Percentiles rank a stretch among this genome's conserved stretches.
Conservation (phyloP, 1,140 invertebrate species). For the Nasonia giraulti region DNA sequence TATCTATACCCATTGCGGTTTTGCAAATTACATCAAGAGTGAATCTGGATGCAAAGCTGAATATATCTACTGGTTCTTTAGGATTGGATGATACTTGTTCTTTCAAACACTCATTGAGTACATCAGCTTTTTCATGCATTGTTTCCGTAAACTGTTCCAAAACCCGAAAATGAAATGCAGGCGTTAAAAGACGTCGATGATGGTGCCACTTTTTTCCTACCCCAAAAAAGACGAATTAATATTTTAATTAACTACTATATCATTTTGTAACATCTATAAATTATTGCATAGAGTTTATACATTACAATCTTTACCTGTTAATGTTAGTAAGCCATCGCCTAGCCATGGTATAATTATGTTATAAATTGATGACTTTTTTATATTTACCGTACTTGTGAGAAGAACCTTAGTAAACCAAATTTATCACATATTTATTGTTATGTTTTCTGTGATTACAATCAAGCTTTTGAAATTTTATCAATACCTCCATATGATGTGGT, state of each 20-base stretch:
- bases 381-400: neutral
- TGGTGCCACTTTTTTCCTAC: conserved; percentile 84
- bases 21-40: conserved; percentile 89
- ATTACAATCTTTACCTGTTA: conserved; percentile 4
- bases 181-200: conserved; percentile 87
- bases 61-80: conserved; percentile 77
- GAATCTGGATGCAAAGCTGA: conserved; percentile 79
- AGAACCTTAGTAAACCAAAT: neutral
- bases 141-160: conserved; percentile 85
- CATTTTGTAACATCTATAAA: neutral
- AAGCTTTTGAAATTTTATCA: no score
- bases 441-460: neutral
- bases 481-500: conserved; percentile 61
- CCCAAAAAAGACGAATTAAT: no score
- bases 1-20: conserved; percentile 88
- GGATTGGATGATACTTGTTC: conserved; percentile 66
- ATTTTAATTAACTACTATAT: neutral
- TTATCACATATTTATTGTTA: neutral
- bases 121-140: conserved; percentile 83
- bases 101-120: conserved; percentile 75
- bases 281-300: neutral
- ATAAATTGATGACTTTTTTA: conserved; percentile 57
- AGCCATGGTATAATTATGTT: neutral
- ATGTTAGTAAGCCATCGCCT: neutral
- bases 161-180: conserved; percentile 92